phyloP scores from a whole-genome alignment of 2,113 vertebrate species.

The Thalassarche chlororhynchos region DNA sequence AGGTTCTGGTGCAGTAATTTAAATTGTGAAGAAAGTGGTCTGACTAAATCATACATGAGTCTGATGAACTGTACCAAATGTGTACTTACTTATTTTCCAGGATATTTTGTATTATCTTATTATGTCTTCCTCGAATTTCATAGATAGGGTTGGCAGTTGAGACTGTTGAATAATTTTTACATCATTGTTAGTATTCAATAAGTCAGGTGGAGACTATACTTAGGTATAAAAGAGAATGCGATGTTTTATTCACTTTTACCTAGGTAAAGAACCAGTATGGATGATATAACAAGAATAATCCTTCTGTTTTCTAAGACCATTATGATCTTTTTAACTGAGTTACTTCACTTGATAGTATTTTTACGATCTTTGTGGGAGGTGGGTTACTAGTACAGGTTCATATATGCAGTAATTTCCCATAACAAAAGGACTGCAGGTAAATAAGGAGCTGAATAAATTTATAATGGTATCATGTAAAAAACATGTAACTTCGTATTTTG shows the following conservation, averaged over 20 bases:
- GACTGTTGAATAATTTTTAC: not conserved
- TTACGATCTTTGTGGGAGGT: not conserved
- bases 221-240: fast-evolving
- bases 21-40: not conserved
- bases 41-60: not conserved
- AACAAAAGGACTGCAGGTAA: not conserved
- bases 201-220: not conserved
- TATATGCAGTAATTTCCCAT: not conserved
- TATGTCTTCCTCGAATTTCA: not conserved
- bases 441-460: not conserved
- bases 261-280: not conserved
- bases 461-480: not conserved
- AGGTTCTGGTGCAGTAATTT: not conserved
- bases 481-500: not conserved
- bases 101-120: not conserved
- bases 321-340: not conserved
- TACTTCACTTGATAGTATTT: not conserved
- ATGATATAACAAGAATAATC: not conserved
- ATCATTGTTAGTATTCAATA: not conserved
- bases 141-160: not conserved
- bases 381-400: not conserved
- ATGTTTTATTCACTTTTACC: not conserved
- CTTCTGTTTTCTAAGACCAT: not conserved
- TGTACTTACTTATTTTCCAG: not conserved
- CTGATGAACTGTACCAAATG: not conserved